Percentiles rank a stretch among this genome's conserved stretches.
phyloP scores from a whole-genome alignment of 2,797 vertebrate genomes.

The Coilia nasus region DNA sequence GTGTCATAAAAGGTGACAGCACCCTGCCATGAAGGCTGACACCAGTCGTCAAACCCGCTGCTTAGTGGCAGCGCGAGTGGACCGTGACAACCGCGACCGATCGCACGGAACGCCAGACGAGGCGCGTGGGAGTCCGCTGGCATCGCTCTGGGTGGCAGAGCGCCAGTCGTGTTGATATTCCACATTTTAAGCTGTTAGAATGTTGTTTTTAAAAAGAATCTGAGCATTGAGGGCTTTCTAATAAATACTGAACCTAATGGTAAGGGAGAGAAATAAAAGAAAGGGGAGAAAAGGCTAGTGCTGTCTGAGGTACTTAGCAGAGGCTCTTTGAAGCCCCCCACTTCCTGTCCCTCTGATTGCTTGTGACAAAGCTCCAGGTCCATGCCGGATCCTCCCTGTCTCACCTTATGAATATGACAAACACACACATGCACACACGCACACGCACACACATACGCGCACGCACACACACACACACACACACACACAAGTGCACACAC shows the following conservation, averaged over 20 bases:
- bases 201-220: too few relatives aligned
- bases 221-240: background rate
- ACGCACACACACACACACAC: background rate
- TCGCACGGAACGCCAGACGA: background rate
- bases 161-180: background rate
- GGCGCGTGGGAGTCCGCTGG: background rate
- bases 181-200: background rate
- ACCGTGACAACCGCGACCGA: background rate
- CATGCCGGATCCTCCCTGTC: background rate
- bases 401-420: background rate
- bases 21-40: background rate
- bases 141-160: background rate
- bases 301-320: background rate
- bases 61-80: background rate
- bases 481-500: background rate
- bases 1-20: background rate
- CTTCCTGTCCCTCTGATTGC: background rate
- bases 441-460: background rate
- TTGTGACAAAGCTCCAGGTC: background rate
- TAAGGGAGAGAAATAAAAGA: background rate
- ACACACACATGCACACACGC: background rate
- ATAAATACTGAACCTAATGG: too few relatives aligned
- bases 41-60: background rate
- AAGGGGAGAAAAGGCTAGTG: background rate
- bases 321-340: background rate